These are phyloP conservation scores for Callorhinus ursinus DNA, from an alignment of 2,113 vertebrate genomes.

Conservation along the genomic window DNA sequence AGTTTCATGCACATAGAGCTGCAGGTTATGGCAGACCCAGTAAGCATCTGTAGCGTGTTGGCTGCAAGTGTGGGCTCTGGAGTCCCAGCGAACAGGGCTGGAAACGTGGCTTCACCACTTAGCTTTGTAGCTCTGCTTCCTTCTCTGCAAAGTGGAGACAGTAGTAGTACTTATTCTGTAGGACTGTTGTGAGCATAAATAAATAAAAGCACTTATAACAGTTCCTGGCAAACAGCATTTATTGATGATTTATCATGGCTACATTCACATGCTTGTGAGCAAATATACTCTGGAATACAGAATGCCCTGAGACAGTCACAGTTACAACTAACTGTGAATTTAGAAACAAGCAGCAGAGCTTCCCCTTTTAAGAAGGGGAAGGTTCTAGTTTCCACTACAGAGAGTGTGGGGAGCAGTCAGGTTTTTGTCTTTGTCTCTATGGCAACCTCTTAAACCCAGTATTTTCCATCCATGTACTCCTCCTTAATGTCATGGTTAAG, in stretches of 20 bases:
- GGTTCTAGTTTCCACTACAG: neutral
- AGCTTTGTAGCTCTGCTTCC: neutral
- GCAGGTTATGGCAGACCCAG: rapidly evolving
- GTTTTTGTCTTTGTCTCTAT: neutral
- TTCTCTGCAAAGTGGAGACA: neutral
- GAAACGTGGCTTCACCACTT: neutral
- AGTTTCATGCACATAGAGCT: neutral
- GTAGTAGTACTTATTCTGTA: neutral
- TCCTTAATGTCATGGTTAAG: neutral
- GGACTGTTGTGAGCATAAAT: neutral
- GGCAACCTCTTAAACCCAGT: neutral
- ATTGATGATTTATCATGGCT: neutral
- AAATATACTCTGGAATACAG: neutral
- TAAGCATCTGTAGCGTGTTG: neutral
- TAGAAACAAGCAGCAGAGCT: neutral
- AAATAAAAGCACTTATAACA: neutral
- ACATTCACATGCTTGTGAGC: neutral
- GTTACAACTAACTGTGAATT: neutral
- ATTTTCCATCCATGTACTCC: too few species aligned
- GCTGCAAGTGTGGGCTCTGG: neutral
- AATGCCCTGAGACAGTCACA: neutral
- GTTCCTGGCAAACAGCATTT: neutral
- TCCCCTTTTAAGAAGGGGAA: neutral
- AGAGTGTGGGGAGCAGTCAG: neutral
- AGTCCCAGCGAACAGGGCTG: neutral